These are phyloP conservation scores for Pyxicephalus adspersus DNA, from an alignment of 2,113 vertebrate species.

Conservation along the genomic window DNA sequence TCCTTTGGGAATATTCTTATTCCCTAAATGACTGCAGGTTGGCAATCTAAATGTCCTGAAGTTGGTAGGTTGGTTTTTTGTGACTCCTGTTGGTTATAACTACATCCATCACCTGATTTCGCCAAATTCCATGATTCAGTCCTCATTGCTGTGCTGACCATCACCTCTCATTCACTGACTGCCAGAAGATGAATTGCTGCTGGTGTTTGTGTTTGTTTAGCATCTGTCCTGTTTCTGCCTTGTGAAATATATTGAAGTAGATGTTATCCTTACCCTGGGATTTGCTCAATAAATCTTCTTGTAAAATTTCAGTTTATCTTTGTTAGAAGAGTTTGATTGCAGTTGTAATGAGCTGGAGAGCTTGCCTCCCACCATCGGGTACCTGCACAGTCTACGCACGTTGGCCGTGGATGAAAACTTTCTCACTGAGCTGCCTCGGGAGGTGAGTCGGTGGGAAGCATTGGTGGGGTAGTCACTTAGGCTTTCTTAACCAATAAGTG, in stretches of 20 bases:
- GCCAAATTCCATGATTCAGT: too few relatives aligned
- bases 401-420: slow-evolving; percentile 97
- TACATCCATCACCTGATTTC: too few relatives aligned
- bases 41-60: too few relatives aligned
- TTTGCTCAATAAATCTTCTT: slow-evolving; percentile 46
- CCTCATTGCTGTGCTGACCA: too few relatives aligned
- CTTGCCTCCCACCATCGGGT: slow-evolving; percentile 90
- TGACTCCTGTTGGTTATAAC: too few relatives aligned
- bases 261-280: neutral
- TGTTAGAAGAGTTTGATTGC: slow-evolving; percentile 97
- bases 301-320: slow-evolving; percentile 83
- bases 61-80: too few relatives aligned
- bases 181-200: neutral
- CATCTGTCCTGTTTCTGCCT: neutral
- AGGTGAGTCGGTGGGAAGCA: slow-evolving; percentile 72
- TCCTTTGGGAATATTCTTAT: too few relatives aligned
- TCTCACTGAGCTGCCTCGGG: slow-evolving; percentile 90
- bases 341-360: slow-evolving; percentile 97
- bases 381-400: slow-evolving; percentile 91
- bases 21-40: too few relatives aligned
- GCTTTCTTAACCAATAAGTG: too few relatives aligned
- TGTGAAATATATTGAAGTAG: neutral
- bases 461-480: too few relatives aligned
- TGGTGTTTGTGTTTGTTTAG: neutral
- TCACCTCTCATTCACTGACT: neutral